Evolutionary conservation across 92 coral and sea anemone species (phyloP), one percentile per base, ranked within the genome.

Genomic region (Diadumene lineata): DNA sequence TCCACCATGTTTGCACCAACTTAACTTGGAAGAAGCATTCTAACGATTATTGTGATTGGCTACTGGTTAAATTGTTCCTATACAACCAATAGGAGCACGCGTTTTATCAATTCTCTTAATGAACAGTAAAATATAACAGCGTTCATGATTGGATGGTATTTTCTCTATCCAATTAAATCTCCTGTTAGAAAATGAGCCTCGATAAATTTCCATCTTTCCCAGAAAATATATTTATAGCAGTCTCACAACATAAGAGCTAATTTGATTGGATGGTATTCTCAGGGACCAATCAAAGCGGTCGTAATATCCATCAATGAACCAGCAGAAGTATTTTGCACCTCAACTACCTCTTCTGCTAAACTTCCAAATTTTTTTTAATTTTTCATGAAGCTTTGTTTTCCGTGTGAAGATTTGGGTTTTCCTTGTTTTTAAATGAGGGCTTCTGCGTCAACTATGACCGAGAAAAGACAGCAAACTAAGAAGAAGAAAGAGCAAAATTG

Each of bases 51-150:
- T 44, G 10, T 44, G 51, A 44, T 44, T 44, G 51, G 51, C 17
- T 17, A 17, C 17, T 44, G 9, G 10, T 44, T 44, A n/a, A n/a
- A n/a, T n/a, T n/a, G n/a, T n/a, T n/a, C n/a, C n/a, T n/a, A n/a
- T n/a, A n/a, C n/a, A n/a, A n/a, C n/a, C n/a, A n/a, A n/a, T n/a
- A n/a, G n/a, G n/a, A n/a, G n/a, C n/a, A n/a, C n/a, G n/a, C n/a
- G n/a, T n/a, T n/a, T n/a, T n/a, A n/a, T n/a, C n/a, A n/a, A n/a
- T n/a, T n/a, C n/a, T n/a, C n/a, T n/a, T n/a, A n/a, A n/a, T n/a
- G n/a, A n/a, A n/a, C n/a, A n/a, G n/a, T n/a, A n/a, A 53, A 22
- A 58, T 58, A 58, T 22, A 58, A 58, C 29, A 58, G 29, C 64
- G 7, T 13, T 62, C 31, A 11, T 62, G 68, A 62, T 62, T 62